Evolutionary conservation across 2,113 vertebrate genomes (phyloP), one percentile per base, ranked within the genome.

Genomic region (Bambusicola thoracicus): DNA sequence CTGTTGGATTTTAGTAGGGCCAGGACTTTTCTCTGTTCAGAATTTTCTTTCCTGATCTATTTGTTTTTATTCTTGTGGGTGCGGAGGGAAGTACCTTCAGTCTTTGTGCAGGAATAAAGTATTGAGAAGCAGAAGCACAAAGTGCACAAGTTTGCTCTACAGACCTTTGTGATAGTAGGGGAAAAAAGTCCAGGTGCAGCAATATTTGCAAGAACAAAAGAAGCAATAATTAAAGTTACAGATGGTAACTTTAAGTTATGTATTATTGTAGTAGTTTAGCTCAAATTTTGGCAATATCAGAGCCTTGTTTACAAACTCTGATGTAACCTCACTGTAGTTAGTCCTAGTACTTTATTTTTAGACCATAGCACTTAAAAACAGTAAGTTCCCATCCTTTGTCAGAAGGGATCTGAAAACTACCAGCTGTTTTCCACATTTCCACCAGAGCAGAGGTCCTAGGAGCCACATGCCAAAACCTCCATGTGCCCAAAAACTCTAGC

Each of bases 321-420:
- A 77, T 87, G 87, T 5, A 12, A 19, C 8, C 3, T 5, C 11
- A 18, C 38, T 87, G 2, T 55, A 70, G 15, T 82, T 36, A 62
- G 11, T 40, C 12, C 5, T 15, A 34, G 8, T 34, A 34, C 80
- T 85, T 85, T 82, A 24, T 87, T 62, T 29, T 61, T 80, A 59
- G 29, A 19, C 12, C 0, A 0, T 69, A 24, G 29, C 32, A 49
- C 19, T 77, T 58, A 55, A 62, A 74, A 5, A 8, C 30, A 8
- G 0, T 32, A 8, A 53, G 6, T 51, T 91, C 17, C 18, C 5
- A 6, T 84, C 22, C 22, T 44, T 92, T 90, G 58, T 55, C 22
- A 29, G 87, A 75, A 62, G 17, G 27, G 8, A 46, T 34, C 32
- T 40, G 32, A 56, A 73, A 61, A 8, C n/a, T 29, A 32, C 40